Evolutionary conservation across 2,113 vertebrate species (phyloP), one percentile per base, ranked within the genome.

Genomic region (Corythoichthys haematopterus): DNA sequence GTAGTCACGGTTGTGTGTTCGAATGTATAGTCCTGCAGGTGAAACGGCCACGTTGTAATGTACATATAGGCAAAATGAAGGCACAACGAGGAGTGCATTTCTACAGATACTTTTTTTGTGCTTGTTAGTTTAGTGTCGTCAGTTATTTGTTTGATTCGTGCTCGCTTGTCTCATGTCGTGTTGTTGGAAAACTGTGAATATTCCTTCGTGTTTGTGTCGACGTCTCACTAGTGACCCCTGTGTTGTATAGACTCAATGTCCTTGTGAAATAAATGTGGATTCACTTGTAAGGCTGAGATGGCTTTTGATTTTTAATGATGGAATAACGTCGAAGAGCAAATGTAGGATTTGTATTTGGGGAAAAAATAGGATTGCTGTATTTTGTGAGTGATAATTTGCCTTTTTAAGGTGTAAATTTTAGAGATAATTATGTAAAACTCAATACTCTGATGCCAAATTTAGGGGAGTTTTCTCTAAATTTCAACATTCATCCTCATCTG

Each of bases 141-240:
- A 60, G 66, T 80, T 87, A 68, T 62, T 62, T 33, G 84, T 87
- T 83, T 77, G 57, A 71, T 81, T 82, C 81, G 86, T 89, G 83
- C 77, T 83, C 78, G 84, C 89, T 80, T 79, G 86, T 88, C 84
- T 70, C 79, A 75, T 85, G 81, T 63, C 28, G 86, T 90, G 88
- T 70, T 89, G 89, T 90, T 89, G 75, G 76, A 88, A 28, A 90
- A 91, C 88, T 92, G 92, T 93, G 90, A 90, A 92, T 90, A 90
- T 82, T 20, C 50, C n/a, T 65, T 3, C 16, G 64, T 87, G 86
- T 91, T 79, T 82, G 81, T 89, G 84, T 76, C 86, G 40, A 43
- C 40, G 90, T 92, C 84, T 83, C 82, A 86, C 82, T 89, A 81
- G 77, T 86, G 77, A 74, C 74, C 67, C 80, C 73, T 86, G 88